A percentile compares a stretch with the other conserved stretches of the same genome.
Evolutionary conservation across 2,888 invertebrate species (phyloP).

Genomic region (Apotomis turbidana): DNA sequence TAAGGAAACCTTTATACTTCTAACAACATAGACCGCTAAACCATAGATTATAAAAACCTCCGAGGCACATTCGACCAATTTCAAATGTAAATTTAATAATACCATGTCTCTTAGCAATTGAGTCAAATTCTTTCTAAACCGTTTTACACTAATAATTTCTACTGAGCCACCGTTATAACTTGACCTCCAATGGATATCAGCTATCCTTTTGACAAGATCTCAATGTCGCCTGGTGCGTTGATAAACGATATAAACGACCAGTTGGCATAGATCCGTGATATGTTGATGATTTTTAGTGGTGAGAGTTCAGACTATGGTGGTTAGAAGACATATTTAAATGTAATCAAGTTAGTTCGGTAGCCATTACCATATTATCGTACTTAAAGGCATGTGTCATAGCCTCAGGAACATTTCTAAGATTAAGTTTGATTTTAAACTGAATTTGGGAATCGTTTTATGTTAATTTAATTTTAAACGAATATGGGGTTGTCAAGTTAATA

Average conservation of each 20-base stretch:
- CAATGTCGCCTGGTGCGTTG: constrained; percentile 41
- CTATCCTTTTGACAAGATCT: constrained; percentile 9
- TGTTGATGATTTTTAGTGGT: background rate
- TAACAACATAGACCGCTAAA: constrained; percentile 28
- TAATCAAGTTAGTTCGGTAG: constrained; percentile 55
- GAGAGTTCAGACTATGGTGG: constrained; percentile 5
- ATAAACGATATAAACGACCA: constrained; percentile 31
- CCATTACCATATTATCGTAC: constrained; percentile 64
- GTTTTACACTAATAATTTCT: constrained; percentile 67
- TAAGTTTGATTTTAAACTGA: constrained; percentile 62
- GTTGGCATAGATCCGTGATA: constrained; percentile 8
- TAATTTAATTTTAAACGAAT: constrained; percentile 34
- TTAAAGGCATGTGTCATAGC: constrained; percentile 68
- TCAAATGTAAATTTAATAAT: constrained; percentile 54
- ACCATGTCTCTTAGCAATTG: constrained; percentile 54
- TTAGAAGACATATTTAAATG: constrained; percentile 36
- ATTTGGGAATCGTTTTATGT: constrained; percentile 44
- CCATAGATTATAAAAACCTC: constrained; percentile 36
- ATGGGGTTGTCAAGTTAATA: constrained; percentile 27
- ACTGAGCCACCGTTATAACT: constrained; percentile 45
- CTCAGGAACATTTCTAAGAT: constrained; percentile 60
- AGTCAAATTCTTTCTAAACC: constrained; percentile 63
- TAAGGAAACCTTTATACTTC: constrained; percentile 8
- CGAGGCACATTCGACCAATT: constrained; percentile 44
- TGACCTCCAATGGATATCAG: constrained; percentile 20